Conservation (phyloP, 2,797 vertebrate genomes). For the Paramormyrops hopkinsi region DNA sequence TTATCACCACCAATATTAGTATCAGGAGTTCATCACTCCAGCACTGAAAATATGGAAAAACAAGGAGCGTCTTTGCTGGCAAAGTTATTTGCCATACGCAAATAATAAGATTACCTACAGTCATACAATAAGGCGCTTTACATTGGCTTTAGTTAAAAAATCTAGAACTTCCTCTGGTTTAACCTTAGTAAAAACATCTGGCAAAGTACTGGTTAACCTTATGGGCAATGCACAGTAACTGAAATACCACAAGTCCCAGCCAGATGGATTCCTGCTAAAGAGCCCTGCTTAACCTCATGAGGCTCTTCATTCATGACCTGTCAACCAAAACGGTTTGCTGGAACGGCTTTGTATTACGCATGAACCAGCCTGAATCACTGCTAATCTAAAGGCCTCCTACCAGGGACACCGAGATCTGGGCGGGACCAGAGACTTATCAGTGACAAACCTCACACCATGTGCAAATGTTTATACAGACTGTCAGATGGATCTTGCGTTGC, state of each 20-base stretch:
- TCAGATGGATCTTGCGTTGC: neutral
- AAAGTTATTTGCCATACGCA: neutral
- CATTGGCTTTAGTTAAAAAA: neutral
- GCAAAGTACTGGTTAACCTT: neutral
- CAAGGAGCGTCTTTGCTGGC: neutral
- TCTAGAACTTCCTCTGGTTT: neutral
- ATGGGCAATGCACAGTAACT: neutral
- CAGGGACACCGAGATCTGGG: neutral
- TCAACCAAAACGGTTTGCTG: neutral
- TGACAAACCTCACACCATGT: neutral
- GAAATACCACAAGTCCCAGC: neutral
- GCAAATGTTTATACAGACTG: slow-evolving; percentile 6
- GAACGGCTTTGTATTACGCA: neutral
- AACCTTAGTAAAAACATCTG: neutral
- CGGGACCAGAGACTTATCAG: neutral
- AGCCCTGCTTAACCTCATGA: neutral
- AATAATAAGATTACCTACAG: neutral
- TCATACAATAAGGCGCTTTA: neutral
- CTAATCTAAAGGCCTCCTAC: neutral
- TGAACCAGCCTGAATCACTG: neutral
- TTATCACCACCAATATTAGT: neutral
- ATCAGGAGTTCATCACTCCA: neutral
- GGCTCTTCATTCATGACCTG: neutral
- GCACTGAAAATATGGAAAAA: neutral
- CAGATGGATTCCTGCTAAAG: neutral